Conservation (phyloP, 2,888 invertebrate genomes). For the Chrysolina americana region DNA sequence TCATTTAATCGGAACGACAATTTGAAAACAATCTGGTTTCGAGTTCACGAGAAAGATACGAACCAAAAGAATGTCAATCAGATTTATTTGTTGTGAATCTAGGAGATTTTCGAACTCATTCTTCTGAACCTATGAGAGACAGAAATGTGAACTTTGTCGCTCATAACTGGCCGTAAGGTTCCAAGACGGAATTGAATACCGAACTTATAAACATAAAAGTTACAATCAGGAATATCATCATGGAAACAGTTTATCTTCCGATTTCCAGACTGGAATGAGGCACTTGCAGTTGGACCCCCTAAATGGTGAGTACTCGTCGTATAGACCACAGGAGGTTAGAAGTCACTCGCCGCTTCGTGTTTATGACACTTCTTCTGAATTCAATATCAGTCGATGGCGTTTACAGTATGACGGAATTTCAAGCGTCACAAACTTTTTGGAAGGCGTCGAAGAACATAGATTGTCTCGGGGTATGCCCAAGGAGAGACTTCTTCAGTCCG, state of each 20-base stretch:
- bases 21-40: conserved; percentile 1
- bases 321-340: not conserved
- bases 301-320: not conserved
- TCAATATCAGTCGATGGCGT: not conserved
- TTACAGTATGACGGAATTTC: no score
- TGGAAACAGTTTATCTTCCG: not conserved
- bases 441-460: conserved; percentile 28
- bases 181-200: not conserved
- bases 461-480: conserved; percentile 30
- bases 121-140: conserved; percentile 10
- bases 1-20: not conserved
- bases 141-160: conserved; percentile 3
- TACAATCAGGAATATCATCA: not conserved
- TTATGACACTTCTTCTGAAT: not conserved
- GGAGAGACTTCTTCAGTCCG: conserved; percentile 23
- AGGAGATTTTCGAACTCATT: not conserved
- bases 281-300: not conserved
- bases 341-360: not conserved
- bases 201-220: not conserved
- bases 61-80: not conserved
- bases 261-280: not conserved
- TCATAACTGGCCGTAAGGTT: conserved; percentile 9
- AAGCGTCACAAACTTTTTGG: conserved; percentile 22
- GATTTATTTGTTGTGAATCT: not conserved
- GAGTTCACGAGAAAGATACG: conserved; percentile 4